Conservation (phyloP, 2,797 vertebrate genomes). For the Sitta carolinensis region DNA sequence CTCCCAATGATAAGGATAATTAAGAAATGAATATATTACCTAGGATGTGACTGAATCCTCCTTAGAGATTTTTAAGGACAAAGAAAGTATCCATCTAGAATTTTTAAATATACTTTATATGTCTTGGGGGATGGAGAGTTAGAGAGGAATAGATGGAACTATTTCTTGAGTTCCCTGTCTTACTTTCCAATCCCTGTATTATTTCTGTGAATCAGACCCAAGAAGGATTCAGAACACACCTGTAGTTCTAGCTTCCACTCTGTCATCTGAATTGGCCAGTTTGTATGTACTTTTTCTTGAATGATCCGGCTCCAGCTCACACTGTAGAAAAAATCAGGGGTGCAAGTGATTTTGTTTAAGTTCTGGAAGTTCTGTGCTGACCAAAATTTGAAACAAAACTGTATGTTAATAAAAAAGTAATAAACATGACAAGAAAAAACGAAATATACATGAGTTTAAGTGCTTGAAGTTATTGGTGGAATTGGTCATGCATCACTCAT, state of each 20-base stretch:
- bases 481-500: not conserved
- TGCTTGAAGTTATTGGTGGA: not conserved
- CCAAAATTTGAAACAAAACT: not conserved
- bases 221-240: not conserved
- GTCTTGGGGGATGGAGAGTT: not conserved
- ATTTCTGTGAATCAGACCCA: not conserved
- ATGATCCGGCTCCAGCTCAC: not conserved
- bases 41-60: constrained; percentile 4
- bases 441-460: not conserved
- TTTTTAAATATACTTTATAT: not conserved
- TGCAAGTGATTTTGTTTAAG: not conserved
- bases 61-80: not conserved
- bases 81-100: not conserved
- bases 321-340: not conserved
- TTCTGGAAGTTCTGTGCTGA: not conserved
- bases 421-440: not conserved
- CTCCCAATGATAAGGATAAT: constrained; percentile 22
- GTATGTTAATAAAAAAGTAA: not conserved
- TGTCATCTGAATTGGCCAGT: not conserved
- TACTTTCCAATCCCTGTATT: not conserved
- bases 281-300: not conserved
- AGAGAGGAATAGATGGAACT: not conserved
- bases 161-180: not conserved
- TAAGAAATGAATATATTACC: constrained; percentile 21
- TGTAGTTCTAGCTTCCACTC: not conserved